These are phyloP conservation scores for Cerastoderma edule DNA, from an alignment of 2,888 invertebrate species.

Conservation along the genomic window DNA sequence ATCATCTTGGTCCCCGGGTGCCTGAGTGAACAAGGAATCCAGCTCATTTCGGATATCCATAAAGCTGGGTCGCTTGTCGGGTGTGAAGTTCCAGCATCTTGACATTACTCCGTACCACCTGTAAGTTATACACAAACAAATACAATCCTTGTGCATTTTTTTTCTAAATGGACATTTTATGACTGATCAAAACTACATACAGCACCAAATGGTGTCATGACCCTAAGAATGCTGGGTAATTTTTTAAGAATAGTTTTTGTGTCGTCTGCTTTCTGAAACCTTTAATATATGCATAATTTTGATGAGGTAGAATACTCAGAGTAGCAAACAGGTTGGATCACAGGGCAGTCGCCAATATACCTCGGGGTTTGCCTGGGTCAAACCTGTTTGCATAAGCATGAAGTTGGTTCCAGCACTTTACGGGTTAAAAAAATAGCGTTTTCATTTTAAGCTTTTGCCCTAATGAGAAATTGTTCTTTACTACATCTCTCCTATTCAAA, in stretches of 20 bases:
- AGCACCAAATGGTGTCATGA: background rate
- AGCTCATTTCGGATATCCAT: constrained; percentile 51
- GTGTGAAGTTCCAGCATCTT: constrained; percentile 62
- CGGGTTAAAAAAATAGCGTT: too few species aligned
- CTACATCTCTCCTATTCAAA: too few species aligned
- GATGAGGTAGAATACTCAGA: too few species aligned
- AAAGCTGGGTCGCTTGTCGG: constrained; percentile 56
- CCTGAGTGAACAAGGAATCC: constrained; percentile 49
- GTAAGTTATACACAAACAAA: background rate
- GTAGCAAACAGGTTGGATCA: too few species aligned
- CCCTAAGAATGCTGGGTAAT: background rate
- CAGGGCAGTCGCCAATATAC: too few species aligned
- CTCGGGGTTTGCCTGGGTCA: too few species aligned
- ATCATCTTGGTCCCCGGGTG: constrained; percentile 58
- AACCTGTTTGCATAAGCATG: too few species aligned
- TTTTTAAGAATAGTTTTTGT: background rate
- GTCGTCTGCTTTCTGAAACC: too few species aligned
- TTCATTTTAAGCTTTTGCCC: too few species aligned
- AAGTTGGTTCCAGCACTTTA: too few species aligned
- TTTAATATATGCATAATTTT: background rate
- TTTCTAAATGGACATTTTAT: background rate
- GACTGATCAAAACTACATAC: background rate
- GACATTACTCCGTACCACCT: constrained; percentile 67
- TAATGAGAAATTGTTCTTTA: too few species aligned
- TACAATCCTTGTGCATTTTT: background rate